phyloP scores from a whole-genome alignment of 2,888 invertebrate genomes.

The Parnassius smintheus region DNA sequence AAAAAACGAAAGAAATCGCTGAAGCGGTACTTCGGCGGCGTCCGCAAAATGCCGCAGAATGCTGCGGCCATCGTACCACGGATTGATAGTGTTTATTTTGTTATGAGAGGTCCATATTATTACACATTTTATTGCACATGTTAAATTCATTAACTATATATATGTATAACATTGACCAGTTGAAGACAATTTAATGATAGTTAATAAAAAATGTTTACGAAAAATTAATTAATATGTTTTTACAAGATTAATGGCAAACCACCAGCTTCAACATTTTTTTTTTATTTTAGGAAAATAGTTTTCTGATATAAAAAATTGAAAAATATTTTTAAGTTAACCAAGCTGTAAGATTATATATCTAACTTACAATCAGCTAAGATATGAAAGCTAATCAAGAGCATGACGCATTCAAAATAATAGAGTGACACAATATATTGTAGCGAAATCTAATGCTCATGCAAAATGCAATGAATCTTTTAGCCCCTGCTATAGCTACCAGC shows the following conservation, averaged over 20 bases:
- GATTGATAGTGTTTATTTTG: constrained; percentile 43
- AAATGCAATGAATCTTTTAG: constrained; percentile 39
- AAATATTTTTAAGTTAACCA: too few relatives aligned
- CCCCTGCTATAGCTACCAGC: constrained; percentile 13
- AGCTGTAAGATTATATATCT: too few relatives aligned
- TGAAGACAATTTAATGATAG: too few relatives aligned
- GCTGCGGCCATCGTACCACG: constrained; percentile 41
- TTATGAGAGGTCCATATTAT: not conserved
- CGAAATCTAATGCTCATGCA: constrained; percentile 42
- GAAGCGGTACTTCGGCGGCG: constrained; percentile 50
- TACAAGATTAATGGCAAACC: too few relatives aligned
- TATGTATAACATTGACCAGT: too few relatives aligned
- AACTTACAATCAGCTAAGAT: constrained; percentile 16
- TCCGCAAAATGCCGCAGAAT: constrained; percentile 32
- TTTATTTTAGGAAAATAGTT: too few relatives aligned
- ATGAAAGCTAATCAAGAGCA: constrained; percentile 34
- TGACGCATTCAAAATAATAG: constrained; percentile 37
- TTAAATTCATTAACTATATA: too few relatives aligned
- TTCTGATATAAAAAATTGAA: too few relatives aligned
- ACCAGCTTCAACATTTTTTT: too few relatives aligned
- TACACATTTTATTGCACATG: not conserved
- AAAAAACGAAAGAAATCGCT: constrained; percentile 70
- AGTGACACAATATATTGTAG: constrained; percentile 29
- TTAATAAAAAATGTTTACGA: too few relatives aligned
- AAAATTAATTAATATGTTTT: too few relatives aligned